Conservation (phyloP, 2,888 invertebrate species). For the Archaeoteleia sp. region DNA sequence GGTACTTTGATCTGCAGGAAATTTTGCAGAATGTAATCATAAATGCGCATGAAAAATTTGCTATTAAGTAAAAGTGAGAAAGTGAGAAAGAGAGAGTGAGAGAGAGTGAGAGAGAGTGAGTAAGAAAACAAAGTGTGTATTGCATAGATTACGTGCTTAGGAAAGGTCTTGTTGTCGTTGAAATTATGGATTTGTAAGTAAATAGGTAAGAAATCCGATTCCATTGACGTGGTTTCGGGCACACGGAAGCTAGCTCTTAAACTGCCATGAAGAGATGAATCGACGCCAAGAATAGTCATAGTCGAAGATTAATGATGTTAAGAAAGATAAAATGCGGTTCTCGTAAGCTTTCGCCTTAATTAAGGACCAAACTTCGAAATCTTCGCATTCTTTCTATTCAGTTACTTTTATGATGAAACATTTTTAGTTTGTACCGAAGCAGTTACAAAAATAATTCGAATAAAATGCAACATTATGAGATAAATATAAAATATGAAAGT, state of each 20-base stretch:
- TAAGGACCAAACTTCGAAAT: slow-evolving; percentile 14
- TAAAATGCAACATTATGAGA: too few species aligned
- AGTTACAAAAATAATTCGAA: too few species aligned
- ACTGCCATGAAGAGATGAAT: slow-evolving; percentile 68
- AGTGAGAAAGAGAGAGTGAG: too few species aligned
- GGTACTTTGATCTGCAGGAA: too few species aligned
- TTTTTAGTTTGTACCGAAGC: too few species aligned
- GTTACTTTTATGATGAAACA: neutral
- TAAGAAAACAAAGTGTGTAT: too few species aligned
- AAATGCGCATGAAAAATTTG: too few species aligned
- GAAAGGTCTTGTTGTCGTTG: slow-evolving; percentile 55
- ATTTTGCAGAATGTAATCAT: too few species aligned
- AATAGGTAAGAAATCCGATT: slow-evolving; percentile 64
- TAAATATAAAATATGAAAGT: slow-evolving; percentile 12
- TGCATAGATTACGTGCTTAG: slow-evolving; percentile 51
- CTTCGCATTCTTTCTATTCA: slow-evolving; percentile 1
- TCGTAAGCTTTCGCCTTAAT: slow-evolving; percentile 32
- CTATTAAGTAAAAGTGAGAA: too few species aligned
- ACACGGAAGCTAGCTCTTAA: slow-evolving; percentile 71
- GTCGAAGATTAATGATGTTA: slow-evolving; percentile 37
- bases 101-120: slow-evolving; percentile 6
- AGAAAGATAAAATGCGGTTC: slow-evolving; percentile 33
- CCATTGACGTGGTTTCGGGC: slow-evolving; percentile 54
- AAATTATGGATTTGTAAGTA: slow-evolving; percentile 59
- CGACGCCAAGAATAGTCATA: slow-evolving; percentile 53